A percentile compares a stretch with the other conserved stretches of the same genome.
Evolutionary conservation across 2,797 vertebrate species (phyloP).

Genomic region (Artibeus lituratus): DNA sequence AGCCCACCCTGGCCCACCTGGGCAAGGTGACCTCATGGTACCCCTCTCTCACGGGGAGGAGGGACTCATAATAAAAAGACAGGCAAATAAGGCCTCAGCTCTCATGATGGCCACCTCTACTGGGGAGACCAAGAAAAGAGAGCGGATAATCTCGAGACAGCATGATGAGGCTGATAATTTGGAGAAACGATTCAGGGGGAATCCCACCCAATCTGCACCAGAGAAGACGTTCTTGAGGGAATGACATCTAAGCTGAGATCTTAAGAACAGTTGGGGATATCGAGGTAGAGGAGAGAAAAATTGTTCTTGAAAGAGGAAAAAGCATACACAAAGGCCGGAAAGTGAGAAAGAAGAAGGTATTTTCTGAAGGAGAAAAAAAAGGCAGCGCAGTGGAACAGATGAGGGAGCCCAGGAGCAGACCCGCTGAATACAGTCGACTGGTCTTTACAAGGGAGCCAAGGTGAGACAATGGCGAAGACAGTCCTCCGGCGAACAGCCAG

Average conservation of each 20-base stretch:
- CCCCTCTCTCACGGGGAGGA: background rate
- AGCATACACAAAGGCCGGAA: background rate
- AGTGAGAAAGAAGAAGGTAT: background rate
- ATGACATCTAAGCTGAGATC: background rate
- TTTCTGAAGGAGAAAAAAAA: background rate
- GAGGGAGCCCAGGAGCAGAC: background rate
- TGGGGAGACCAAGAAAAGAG: background rate
- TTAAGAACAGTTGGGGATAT: background rate
- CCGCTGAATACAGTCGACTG: background rate
- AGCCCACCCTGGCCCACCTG: background rate
- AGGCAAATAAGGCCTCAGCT: too few relatives aligned
- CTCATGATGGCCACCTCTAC: too few relatives aligned
- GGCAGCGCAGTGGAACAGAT: background rate
- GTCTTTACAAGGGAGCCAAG: background rate
- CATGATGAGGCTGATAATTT: background rate
- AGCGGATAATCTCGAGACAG: background rate
- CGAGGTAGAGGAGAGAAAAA: background rate
- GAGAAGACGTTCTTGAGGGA: background rate
- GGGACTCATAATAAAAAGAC: background rate
- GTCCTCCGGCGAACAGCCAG: background rate
- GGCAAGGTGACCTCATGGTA: too few relatives aligned
- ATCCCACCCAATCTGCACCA: too few relatives aligned
- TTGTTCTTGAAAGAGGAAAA: background rate
- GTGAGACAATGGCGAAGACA: background rate
- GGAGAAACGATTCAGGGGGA: background rate